These are phyloP conservation scores for Pardosa pseudoannulata DNA, from an alignment of 2,888 invertebrate genomes.

Conservation along the genomic window DNA sequence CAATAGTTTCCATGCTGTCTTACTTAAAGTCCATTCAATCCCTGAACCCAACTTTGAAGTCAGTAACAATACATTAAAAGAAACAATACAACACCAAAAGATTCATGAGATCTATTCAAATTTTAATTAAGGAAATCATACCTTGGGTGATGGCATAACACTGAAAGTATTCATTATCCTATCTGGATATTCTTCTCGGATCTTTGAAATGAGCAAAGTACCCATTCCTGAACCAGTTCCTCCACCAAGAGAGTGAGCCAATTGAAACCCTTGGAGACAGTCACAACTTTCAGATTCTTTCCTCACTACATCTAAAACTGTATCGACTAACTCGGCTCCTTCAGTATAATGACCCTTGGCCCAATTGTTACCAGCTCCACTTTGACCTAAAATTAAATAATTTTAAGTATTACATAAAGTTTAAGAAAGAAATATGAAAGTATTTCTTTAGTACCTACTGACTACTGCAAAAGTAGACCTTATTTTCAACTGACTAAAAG, in stretches of 20 bases:
- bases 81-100: no score
- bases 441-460: no score
- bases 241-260: conserved; percentile 90
- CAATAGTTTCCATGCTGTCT: no score
- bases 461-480: no score
- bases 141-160: conserved; percentile 88
- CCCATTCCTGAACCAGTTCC: conserved; percentile 94
- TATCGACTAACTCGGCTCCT: conserved; percentile 81
- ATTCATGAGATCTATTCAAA: no score
- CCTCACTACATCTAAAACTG: conserved; percentile 81
- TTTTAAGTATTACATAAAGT: no score
- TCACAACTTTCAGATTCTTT: conserved; percentile 81
- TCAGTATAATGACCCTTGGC: conserved; percentile 85
- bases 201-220: conserved; percentile 90
- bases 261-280: conserved; percentile 85
- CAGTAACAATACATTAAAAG: no score
- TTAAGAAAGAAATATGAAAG: no score
- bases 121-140: no score
- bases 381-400: conserved; percentile 77
- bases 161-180: conserved; percentile 81
- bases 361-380: conserved; percentile 91
- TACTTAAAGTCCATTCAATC: no score
- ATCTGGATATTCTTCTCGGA: conserved; percentile 90
- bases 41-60: no score
- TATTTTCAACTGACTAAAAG: no score